These are phyloP conservation scores for Athalia cordata DNA, from an alignment of 2,888 invertebrate genomes.

Conservation along the genomic window DNA sequence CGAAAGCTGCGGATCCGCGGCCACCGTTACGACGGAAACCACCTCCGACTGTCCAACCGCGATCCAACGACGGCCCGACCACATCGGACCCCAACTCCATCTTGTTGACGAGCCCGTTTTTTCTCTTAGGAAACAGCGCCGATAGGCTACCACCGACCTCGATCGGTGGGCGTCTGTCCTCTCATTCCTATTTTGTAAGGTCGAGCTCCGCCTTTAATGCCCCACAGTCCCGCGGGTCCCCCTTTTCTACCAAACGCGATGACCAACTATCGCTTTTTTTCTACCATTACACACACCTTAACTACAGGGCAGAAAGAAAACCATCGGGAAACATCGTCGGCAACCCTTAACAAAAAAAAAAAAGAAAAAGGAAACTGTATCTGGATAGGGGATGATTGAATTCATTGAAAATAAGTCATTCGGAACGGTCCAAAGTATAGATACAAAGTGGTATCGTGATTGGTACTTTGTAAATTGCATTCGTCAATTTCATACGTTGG, in stretches of 20 bases:
- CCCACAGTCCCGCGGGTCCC: not conserved
- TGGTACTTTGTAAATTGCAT: too few species aligned
- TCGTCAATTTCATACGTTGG: too few species aligned
- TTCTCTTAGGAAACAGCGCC: conserved; percentile 66
- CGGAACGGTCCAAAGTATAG: too few species aligned
- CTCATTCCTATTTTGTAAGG: conserved; percentile 68
- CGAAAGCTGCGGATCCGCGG: not conserved
- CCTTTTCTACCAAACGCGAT: not conserved
- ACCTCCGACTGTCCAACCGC: conserved; percentile 32
- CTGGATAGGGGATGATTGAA: too few species aligned
- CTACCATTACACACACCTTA: too few species aligned
- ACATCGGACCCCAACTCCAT: conserved; percentile 64
- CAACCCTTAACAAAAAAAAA: too few species aligned
- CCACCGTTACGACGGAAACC: conserved; percentile 16
- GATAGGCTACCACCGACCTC: conserved; percentile 62
- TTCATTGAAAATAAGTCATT: too few species aligned
- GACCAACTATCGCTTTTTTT: not conserved
- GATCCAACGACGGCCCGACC: conserved; percentile 24
- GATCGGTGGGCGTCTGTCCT: conserved; percentile 68
- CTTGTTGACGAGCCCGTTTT: conserved; percentile 70
- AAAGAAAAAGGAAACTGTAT: too few species aligned
- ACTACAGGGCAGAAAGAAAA: too few species aligned
- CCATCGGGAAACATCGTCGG: too few species aligned
- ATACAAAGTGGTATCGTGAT: too few species aligned
- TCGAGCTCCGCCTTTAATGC: conserved; percentile 66